Conservation (phyloP, 2,113 vertebrate genomes). For the Muntiacus muntjak region DNA sequence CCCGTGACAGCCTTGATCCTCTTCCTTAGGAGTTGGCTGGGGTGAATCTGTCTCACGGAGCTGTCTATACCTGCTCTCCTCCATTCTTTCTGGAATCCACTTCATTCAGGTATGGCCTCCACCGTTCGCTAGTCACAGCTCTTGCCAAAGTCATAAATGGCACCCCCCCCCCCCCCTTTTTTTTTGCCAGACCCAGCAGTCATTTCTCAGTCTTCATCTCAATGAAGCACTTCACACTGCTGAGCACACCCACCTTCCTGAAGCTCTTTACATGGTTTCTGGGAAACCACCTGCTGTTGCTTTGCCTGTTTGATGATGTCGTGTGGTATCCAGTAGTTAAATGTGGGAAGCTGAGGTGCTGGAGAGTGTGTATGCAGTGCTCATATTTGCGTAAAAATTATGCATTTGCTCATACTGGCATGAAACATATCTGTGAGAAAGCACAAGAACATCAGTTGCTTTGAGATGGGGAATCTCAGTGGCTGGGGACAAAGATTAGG, state of each 20-base stretch:
- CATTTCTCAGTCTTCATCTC: background rate
- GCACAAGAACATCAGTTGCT: background rate
- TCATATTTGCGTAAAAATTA: background rate
- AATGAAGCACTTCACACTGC: background rate
- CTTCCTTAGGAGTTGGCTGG: background rate
- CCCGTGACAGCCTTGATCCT: too few relatives aligned
- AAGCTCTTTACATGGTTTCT: background rate
- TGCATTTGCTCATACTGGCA: background rate
- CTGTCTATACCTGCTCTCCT: background rate
- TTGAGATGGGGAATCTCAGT: background rate
- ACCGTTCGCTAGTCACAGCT: background rate
- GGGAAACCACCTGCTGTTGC: background rate
- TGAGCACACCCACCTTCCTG: background rate
- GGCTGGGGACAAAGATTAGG: background rate
- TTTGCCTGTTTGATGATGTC: background rate
- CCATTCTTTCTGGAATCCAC: background rate
- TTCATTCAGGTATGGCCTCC: background rate
- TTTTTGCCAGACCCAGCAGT: background rate
- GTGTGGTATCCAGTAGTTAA: background rate
- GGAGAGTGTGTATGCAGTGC: background rate
- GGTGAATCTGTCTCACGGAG: background rate
- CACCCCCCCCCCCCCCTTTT: rapidly evolving
- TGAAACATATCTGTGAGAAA: background rate
- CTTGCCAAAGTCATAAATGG: background rate
- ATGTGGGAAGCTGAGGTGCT: background rate